These are phyloP conservation scores for Centropus bengalensis DNA, from an alignment of 2,113 vertebrate species.

Conservation along the genomic window DNA sequence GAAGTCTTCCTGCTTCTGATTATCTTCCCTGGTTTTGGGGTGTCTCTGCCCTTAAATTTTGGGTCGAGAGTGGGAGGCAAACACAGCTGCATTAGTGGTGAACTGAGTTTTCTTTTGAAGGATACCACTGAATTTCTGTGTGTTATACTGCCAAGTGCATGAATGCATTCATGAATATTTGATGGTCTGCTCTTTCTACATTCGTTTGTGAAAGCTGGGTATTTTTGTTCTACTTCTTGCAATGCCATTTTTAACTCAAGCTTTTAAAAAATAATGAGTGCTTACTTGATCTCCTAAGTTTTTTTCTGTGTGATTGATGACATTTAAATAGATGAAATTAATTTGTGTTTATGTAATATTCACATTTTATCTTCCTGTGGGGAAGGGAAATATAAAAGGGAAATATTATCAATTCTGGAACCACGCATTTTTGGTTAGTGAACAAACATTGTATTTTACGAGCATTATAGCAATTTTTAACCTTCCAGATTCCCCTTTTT, in stretches of 20 bases:
- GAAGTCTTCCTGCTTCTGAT: not conserved
- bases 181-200: not conserved
- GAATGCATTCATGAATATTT: not conserved
- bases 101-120: not conserved
- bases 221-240: not conserved
- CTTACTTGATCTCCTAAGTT: not conserved
- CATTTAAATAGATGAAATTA: not conserved
- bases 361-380: not conserved
- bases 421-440: not conserved
- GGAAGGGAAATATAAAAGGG: not conserved
- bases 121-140: not conserved
- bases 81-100: not conserved
- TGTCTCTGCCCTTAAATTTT: not conserved
- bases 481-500: not conserved
- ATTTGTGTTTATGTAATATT: not conserved
- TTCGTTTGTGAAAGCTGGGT: not conserved
- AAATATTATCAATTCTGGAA: not conserved
- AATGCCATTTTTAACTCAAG: not conserved
- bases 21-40: not conserved
- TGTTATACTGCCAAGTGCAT: not conserved
- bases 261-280: not conserved
- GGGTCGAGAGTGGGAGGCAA: not conserved
- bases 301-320: not conserved
- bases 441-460: not conserved
- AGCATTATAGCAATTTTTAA: not conserved